phyloP scores from a whole-genome alignment of 2,797 vertebrate genomes.

The Gymnoscopelus microlampas region DNA sequence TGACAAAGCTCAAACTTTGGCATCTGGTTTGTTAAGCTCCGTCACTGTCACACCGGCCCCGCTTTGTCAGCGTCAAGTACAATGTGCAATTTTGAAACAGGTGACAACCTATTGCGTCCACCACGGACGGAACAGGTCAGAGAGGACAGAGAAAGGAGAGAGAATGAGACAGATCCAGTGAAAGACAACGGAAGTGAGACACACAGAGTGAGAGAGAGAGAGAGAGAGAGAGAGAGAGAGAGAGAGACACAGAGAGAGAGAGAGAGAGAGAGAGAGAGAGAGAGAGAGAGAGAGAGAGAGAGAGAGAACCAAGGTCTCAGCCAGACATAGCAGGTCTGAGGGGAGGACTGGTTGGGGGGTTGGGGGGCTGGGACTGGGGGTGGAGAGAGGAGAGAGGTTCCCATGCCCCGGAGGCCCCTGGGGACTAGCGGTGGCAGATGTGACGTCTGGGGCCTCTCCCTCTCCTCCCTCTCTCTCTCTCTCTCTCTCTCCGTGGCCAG shows the following conservation, averaged over 20 bases:
- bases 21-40: no score
- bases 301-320: constrained; percentile 33
- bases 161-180: background rate
- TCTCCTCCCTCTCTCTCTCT: constrained; percentile 38
- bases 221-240: constrained; percentile 11
- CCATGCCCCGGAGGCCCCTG: constrained; percentile 78
- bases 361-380: background rate
- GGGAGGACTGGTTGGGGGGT: constrained; percentile 38
- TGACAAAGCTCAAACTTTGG: no score
- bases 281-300: constrained; percentile 35
- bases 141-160: background rate
- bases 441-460: constrained; percentile 72
- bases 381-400: constrained; percentile 66
- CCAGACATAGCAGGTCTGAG: constrained; percentile 40
- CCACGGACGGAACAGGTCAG: no score
- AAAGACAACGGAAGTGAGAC: constrained; percentile 13
- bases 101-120: no score
- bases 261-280: constrained; percentile 15
- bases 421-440: constrained; percentile 81
- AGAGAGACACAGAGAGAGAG: background rate
- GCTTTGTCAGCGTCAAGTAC: no score
- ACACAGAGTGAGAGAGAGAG: constrained; percentile 10
- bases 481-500: constrained; percentile 50
- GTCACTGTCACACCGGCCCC: no score
- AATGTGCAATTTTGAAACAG: no score